A percentile compares a stretch with the other conserved stretches of the same genome.
Conservation (phyloP, 2,113 vertebrate species). For the Tachysurus fulvidraco region DNA sequence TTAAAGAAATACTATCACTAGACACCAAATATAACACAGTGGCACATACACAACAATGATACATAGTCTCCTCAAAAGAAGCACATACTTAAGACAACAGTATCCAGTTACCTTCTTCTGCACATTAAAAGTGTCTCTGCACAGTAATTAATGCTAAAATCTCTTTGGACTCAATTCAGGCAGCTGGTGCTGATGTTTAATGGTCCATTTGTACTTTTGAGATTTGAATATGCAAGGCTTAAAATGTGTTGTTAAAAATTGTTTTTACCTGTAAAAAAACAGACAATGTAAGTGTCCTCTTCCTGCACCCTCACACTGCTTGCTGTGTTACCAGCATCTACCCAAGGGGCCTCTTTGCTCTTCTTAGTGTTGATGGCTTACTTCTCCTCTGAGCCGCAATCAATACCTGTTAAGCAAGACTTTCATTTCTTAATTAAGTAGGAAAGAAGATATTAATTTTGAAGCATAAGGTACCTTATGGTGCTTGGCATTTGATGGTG, state of each 20-base stretch:
- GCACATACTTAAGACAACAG: conserved; percentile 65
- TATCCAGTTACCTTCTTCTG: conserved; percentile 81
- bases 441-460: conserved; percentile 71
- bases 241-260: not conserved
- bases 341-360: conserved; percentile 59
- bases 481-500: conserved; percentile 76
- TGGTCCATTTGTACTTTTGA: conserved; percentile 9
- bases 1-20: not conserved
- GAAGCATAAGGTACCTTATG: conserved; percentile 75
- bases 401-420: conserved; percentile 76
- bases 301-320: conserved; percentile 16
- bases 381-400: conserved; percentile 69
- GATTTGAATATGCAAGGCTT: not conserved
- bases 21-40: not conserved
- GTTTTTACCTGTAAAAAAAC: not conserved
- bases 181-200: conserved; percentile 27
- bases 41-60: not conserved
- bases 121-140: conserved; percentile 72
- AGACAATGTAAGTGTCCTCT: conserved; percentile 28
- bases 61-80: conserved; percentile 3
- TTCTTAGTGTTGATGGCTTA: conserved; percentile 65
- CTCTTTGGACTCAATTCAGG: conserved; percentile 59
- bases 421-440: conserved; percentile 76
- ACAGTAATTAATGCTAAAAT: conserved; percentile 88
- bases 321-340: conserved; percentile 33